Conservation (phyloP, 2,797 vertebrate genomes). For the Takifugu rubripes region DNA sequence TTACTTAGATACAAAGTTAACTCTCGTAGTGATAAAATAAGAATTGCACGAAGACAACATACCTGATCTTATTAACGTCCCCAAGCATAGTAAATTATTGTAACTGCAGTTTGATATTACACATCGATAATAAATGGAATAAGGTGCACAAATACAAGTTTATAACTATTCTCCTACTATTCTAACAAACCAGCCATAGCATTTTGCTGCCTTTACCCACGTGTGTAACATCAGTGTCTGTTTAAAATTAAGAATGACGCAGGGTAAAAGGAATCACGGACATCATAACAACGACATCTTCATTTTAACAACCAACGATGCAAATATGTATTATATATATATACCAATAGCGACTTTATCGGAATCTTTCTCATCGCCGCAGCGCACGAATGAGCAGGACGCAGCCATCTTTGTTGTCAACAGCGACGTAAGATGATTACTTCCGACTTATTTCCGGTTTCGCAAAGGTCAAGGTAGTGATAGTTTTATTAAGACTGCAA, state of each 20-base stretch:
- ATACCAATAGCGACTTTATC: conserved; percentile 72
- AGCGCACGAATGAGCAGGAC: conserved; percentile 61
- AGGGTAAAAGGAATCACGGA: neutral
- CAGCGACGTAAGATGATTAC: conserved; percentile 6
- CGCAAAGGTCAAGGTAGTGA: neutral
- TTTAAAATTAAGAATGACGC: neutral
- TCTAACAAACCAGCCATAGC: neutral
- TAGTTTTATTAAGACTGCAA: no score
- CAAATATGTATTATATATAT: neutral
- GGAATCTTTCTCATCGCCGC: conserved; percentile 53
- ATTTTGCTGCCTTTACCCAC: conserved; percentile 25
- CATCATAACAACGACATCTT: neutral
- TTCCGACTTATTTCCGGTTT: conserved; percentile 19
- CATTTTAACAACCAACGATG: neutral
- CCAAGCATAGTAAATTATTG: no score
- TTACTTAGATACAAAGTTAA: no score
- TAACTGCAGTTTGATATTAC: no score
- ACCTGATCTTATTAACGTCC: no score
- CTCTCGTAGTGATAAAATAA: no score
- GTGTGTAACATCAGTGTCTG: conserved; percentile 13
- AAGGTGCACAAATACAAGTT: no score
- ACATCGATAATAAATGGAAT: no score
- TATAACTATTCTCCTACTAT: no score
- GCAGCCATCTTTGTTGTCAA: conserved; percentile 63
- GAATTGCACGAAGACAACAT: no score